These are phyloP conservation scores for Sardina pilchardus DNA, from an alignment of 2,113 vertebrate species.

Conservation along the genomic window DNA sequence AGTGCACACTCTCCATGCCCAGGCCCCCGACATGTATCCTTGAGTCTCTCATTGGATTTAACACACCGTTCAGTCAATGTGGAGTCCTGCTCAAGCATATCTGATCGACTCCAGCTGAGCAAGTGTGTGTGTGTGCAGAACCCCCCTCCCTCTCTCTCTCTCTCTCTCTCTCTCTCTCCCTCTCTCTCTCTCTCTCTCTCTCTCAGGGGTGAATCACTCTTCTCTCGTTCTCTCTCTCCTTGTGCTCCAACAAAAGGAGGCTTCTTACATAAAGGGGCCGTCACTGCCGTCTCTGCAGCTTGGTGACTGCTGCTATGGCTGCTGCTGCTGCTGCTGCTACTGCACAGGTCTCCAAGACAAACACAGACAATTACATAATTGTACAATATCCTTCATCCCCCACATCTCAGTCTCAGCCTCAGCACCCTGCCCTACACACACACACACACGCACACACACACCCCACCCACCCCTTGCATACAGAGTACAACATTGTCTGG, in stretches of 20 bases:
- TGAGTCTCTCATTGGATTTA: constrained; percentile 45
- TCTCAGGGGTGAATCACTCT: constrained; percentile 42
- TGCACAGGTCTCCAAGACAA: neutral
- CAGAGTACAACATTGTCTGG: neutral
- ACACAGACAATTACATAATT: constrained; percentile 20
- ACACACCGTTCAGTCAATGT: constrained; percentile 37
- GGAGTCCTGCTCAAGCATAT: constrained; percentile 36
- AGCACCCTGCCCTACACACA: no score
- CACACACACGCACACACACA: no score
- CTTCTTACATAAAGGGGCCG: constrained; percentile 21
- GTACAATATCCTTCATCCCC: neutral
- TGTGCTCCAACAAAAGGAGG: constrained; percentile 25
- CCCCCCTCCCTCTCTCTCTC: neutral
- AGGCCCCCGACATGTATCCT: constrained; percentile 45
- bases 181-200: neutral
- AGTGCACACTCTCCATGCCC: constrained; percentile 31
- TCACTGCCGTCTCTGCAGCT: neutral
- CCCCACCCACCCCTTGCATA: neutral
- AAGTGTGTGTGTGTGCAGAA: neutral
- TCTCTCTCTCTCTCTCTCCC: constrained; percentile 1
- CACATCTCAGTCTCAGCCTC: neutral
- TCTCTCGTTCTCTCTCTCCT: neutral
- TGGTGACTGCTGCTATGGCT: neutral
- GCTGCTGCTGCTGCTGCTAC: neutral
- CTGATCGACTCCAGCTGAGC: constrained; percentile 31